Evolutionary conservation across 2,797 vertebrate species (phyloP), one percentile per base, ranked within the genome.

Genomic region (Pygocentrus nattereri): DNA sequence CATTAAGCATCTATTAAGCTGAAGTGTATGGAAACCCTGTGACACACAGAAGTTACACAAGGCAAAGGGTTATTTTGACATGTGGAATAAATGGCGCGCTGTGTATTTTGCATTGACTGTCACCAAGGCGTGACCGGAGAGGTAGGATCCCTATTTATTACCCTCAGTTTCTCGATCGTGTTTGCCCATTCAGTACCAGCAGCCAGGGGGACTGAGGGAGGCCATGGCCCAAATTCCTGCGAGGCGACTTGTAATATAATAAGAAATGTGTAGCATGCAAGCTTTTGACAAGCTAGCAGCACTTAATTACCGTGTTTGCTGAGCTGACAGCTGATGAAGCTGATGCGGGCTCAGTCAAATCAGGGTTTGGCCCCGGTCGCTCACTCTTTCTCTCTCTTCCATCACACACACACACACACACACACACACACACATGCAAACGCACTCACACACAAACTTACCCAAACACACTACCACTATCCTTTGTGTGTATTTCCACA

Each of bases 161-260:
- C 76, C 65, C 83, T 83, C 58, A 30, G 50, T 80, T 88, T 88
- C 86, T 83, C 86, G 52, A 25, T 59, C 18, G n/a, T 61, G 83
- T 87, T 82, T 80, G 47, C 31, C 44, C 34, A 10, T 71, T 81
- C 64, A 79, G 65, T 81, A 81, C 81, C 83, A 85, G 80, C 87
- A 78, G 75, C 70, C 21, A 18, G 76, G 75, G 56, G 41, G 30
- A 80, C 62, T 11, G 49, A 78, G 44, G 79, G 64, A 83, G 67
- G 85, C 7, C 78, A 2, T 44, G 76, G 71, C 82, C 76, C 84
- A 87, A 91, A 91, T 94, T 93, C 91, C 88, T 91, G 83, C 88
- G 84, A 61, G 78, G 88, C 85, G 87, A 88, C 91, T 90, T 94
- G 94, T 94, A 95, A 95, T 94, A 93, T 91, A 94, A 93, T 95